Evolutionary conservation across 2,888 invertebrate species (phyloP).

Genomic region (Dioctria rufipes): DNA sequence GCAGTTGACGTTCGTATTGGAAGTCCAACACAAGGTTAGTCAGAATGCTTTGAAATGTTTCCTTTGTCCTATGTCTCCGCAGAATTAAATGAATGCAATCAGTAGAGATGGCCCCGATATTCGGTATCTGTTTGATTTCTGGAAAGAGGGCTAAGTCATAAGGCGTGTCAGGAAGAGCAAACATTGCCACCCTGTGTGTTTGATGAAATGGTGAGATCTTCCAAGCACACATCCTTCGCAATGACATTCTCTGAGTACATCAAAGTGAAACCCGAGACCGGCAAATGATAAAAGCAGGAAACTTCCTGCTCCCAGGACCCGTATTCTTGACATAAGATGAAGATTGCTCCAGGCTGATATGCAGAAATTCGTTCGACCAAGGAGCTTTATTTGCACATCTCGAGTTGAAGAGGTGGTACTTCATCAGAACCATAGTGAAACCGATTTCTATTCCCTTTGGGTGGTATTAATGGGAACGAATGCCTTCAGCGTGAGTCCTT

Average conservation of each 20-base stretch:
- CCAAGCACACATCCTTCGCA: not conserved
- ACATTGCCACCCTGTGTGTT: not conserved
- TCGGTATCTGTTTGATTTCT: slow-evolving; percentile 2
- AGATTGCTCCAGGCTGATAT: slow-evolving; percentile 13
- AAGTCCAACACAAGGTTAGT: not conserved
- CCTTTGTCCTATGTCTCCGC: not conserved
- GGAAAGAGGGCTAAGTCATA: not conserved
- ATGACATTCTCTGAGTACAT: not conserved
- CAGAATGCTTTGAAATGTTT: not conserved
- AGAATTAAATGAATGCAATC: not conserved
- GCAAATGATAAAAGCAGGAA: slow-evolving; percentile 9
- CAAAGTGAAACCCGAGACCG: not conserved
- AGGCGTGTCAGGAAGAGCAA: slow-evolving; percentile 7
- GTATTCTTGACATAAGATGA: slow-evolving; percentile 13
- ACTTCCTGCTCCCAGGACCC: not conserved
- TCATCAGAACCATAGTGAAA: not conserved
- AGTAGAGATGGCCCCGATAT: not conserved
- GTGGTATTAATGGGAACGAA: not conserved
- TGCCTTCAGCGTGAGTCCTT: not conserved
- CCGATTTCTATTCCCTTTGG: not conserved
- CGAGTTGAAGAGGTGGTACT: not conserved
- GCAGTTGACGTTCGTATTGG: not conserved
- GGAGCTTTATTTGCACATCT: not conserved
- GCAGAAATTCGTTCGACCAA: not conserved
- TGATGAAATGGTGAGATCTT: not conserved